phyloP scores from a whole-genome alignment of 2,113 vertebrate genomes.

The Upupa epops region DNA sequence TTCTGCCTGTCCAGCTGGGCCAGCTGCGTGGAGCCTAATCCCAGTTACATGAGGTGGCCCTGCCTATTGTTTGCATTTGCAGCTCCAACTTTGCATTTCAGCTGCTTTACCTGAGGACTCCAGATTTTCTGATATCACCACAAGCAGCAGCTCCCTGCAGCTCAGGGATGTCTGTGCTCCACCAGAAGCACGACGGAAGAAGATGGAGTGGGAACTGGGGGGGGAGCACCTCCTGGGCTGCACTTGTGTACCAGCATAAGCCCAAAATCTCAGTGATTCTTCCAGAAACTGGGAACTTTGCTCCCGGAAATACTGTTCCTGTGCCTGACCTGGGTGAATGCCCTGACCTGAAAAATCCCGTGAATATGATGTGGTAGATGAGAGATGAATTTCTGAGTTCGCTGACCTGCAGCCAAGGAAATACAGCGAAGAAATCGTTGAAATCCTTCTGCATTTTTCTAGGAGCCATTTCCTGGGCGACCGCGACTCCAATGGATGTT shows the following conservation, averaged over 20 bases:
- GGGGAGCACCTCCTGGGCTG: neutral
- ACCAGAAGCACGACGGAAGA: neutral
- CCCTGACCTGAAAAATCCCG: neutral
- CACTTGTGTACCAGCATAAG: neutral
- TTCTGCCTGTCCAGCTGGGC: neutral
- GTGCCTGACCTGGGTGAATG: neutral
- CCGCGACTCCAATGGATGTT: conserved; percentile 91
- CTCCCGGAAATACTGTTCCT: neutral
- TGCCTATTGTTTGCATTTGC: neutral
- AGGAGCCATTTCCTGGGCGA: conserved; percentile 96
- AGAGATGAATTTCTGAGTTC: neutral
- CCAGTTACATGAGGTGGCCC: neutral
- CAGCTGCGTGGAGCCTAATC: neutral
- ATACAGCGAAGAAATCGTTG: neutral
- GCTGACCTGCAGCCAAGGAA: neutral
- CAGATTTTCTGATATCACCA: accelerated
- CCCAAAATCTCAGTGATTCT: neutral
- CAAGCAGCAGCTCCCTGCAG: neutral
- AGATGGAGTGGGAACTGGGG: neutral
- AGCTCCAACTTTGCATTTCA: neutral
- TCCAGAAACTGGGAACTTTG: neutral
- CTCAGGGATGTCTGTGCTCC: neutral
- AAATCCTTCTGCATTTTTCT: conserved; percentile 39
- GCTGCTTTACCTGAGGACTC: neutral
- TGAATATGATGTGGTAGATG: neutral